Percentiles rank a stretch among this genome's conserved stretches.
These are phyloP conservation scores for Eupleurogrammus muticus DNA, from an alignment of 2,797 vertebrate genomes.

Conservation along the genomic window DNA sequence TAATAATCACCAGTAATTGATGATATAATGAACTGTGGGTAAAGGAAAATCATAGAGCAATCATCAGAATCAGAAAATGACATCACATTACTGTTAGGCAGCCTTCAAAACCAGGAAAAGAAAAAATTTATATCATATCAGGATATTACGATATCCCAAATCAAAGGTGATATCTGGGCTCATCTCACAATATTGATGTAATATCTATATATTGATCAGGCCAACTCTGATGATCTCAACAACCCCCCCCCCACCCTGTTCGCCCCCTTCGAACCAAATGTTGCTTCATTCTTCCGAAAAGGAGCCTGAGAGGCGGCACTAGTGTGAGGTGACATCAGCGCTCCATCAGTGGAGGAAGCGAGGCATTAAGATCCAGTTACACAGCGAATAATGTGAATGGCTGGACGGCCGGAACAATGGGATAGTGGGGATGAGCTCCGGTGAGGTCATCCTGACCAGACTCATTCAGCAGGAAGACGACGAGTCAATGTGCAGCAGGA, in stretches of 20 bases:
- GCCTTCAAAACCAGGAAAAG: too few species aligned
- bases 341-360: constrained; percentile 72
- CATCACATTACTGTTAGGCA: too few species aligned
- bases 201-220: too few species aligned
- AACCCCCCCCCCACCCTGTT: too few species aligned
- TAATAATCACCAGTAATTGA: too few species aligned
- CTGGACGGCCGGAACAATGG: constrained; percentile 56
- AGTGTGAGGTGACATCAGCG: constrained; percentile 77
- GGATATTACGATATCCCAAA: too few species aligned
- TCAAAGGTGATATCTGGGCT: too few species aligned
- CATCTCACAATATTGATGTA: too few species aligned
- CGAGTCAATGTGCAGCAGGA: constrained; percentile 58
- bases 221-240: constrained; percentile 54
- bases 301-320: constrained; percentile 63
- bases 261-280: constrained; percentile 25
- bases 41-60: too few species aligned
- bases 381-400: constrained; percentile 60
- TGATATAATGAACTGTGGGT: too few species aligned
- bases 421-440: constrained; percentile 60
- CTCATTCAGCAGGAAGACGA: constrained; percentile 64
- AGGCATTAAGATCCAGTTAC: constrained; percentile 82
- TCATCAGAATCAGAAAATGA: too few species aligned
- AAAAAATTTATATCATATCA: too few species aligned
- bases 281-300: constrained; percentile 49
- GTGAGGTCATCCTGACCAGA: constrained; percentile 74